phyloP scores from a whole-genome alignment of 1,140 invertebrate species.

The Trypoxylus dichotomus region DNA sequence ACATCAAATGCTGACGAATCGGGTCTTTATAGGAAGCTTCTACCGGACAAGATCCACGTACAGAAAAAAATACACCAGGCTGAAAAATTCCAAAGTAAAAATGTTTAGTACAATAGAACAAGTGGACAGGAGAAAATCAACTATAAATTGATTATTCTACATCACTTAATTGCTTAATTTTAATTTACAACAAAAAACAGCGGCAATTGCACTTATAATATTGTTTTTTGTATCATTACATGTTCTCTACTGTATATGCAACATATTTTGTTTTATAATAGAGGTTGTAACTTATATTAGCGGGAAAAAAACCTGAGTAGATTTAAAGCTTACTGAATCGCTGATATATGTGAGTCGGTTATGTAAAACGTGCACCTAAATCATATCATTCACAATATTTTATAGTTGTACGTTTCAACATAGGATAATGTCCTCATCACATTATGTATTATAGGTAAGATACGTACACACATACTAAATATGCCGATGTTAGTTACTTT shows the following conservation, averaged over 20 bases:
- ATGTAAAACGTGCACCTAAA: constrained; percentile 3
- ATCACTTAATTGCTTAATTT: too few species aligned
- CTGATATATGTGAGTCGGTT: background rate
- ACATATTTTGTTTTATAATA: background rate
- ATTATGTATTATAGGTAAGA: background rate
- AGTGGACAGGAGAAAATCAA: too few species aligned
- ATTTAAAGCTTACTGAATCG: background rate
- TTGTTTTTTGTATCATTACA: too few species aligned
- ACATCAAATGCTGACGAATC: too few species aligned
- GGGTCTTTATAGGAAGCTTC: too few species aligned
- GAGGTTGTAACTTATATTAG: background rate
- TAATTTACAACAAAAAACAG: too few species aligned
- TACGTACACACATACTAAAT: background rate
- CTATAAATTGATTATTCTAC: too few species aligned
- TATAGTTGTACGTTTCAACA: background rate
- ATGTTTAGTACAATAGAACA: too few species aligned
- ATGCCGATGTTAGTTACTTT: background rate
- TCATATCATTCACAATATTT: background rate
- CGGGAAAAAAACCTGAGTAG: background rate
- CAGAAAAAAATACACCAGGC: too few species aligned
- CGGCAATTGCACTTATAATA: too few species aligned
- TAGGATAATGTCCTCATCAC: constrained; percentile 7
- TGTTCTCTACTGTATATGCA: background rate
- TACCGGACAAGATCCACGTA: too few species aligned
- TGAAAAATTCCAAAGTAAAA: too few species aligned